A percentile compares a stretch with the other conserved stretches of the same genome.
These are phyloP conservation scores for Gastrophysa polygoni DNA, from an alignment of 2,888 invertebrate genomes.

Conservation along the genomic window DNA sequence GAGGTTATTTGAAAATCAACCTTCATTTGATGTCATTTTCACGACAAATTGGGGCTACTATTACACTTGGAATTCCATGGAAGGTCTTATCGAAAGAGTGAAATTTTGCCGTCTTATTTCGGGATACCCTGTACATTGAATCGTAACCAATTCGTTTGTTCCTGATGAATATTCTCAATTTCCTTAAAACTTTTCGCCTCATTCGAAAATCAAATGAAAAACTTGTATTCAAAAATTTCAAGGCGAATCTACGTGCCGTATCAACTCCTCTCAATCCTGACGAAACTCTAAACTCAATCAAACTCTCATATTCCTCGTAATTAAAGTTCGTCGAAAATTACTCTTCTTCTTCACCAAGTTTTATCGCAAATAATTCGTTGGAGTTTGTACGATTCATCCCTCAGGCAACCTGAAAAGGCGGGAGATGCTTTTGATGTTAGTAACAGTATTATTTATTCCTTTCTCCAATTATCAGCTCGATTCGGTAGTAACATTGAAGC, in stretches of 20 bases:
- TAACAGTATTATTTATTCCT: neutral
- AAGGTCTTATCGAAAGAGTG: no score
- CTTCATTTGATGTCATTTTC: no score
- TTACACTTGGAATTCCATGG: no score
- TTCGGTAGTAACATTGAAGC: no score
- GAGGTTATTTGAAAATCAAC: no score
- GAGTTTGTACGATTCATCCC: slow-evolving; percentile 12
- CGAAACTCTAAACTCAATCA: slow-evolving; percentile 4
- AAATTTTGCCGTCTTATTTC: no score
- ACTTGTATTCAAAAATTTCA: neutral
- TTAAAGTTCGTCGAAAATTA: slow-evolving; percentile 23
- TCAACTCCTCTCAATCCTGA: neutral
- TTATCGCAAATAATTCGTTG: slow-evolving; percentile 21
- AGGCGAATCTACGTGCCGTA: neutral
- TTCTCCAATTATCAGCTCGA: neutral
- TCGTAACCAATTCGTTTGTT: no score
- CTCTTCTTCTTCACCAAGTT: slow-evolving; percentile 10
- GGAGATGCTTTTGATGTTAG: neutral
- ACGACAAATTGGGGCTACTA: no score
- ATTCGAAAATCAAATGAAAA: no score
- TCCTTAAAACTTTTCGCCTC: no score
- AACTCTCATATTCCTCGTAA: slow-evolving; percentile 23
- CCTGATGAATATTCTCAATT: no score
- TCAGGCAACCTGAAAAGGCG: neutral
- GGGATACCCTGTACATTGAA: no score